Percentiles rank a stretch among this genome's conserved stretches.
Evolutionary conservation across 2,888 invertebrate species (phyloP).

Genomic region (Leptinotarsa rubiginosa): DNA sequence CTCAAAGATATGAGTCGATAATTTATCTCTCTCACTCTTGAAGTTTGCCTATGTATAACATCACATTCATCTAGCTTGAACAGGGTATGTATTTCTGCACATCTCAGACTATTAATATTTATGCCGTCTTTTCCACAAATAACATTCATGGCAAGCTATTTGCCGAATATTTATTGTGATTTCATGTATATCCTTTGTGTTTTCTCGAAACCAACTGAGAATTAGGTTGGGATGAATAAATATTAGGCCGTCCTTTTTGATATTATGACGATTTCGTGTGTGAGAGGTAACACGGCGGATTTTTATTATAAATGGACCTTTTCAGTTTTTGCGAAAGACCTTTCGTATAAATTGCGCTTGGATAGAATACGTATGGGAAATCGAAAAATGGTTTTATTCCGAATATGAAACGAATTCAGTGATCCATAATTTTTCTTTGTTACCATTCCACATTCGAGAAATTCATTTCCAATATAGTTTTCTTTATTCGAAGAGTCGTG

Average conservation of each 20-base stretch:
- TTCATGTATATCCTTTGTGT: slow-evolving; percentile 23
- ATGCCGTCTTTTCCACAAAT: slow-evolving; percentile 27
- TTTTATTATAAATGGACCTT: neutral
- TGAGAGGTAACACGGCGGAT: neutral
- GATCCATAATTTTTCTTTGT: too few species aligned
- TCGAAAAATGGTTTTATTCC: too few species aligned
- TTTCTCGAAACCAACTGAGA: slow-evolving; percentile 10
- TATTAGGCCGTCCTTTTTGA: neutral
- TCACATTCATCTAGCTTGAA: slow-evolving; percentile 35
- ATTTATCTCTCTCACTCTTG: neutral
- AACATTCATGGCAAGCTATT: slow-evolving; percentile 7
- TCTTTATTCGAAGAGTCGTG: too few species aligned
- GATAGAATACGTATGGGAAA: too few species aligned
- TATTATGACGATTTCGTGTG: neutral
- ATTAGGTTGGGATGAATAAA: slow-evolving; percentile 14
- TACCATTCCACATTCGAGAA: too few species aligned
- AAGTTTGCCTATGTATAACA: slow-evolving; percentile 9
- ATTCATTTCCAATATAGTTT: too few species aligned
- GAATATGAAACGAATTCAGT: too few species aligned
- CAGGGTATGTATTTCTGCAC: slow-evolving; percentile 31
- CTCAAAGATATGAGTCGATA: neutral
- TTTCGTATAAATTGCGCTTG: too few species aligned
- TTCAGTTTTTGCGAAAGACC: neutral
- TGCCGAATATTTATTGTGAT: slow-evolving; percentile 25
- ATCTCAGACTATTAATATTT: slow-evolving; percentile 39